Evolutionary conservation across 2,113 vertebrate species (phyloP), one percentile per base, ranked within the genome.

Genomic region (Martes martes): DNA sequence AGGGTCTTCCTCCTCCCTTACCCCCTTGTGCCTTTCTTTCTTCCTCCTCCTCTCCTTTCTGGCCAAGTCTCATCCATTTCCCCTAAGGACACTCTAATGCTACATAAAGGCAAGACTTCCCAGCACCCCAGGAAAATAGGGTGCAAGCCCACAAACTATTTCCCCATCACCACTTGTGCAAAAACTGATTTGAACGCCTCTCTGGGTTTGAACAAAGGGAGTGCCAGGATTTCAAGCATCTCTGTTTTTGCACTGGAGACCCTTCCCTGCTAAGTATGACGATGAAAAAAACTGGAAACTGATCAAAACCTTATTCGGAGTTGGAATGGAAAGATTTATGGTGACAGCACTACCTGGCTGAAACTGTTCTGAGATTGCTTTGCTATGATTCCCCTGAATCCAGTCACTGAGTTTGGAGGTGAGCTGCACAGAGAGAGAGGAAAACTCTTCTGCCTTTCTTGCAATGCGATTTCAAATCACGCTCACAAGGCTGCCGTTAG

Each of bases 381-480:
- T 99, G 96, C 99, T 0, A 98, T 99, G 26, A 99, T 98, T 1
- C 98, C 98, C 9, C 98, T 98, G 97, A 98, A 99, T 95, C 98
- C 98, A 0, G 99, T 99, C 19, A 98, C 81, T 0, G 98, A 99
- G 86, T 99, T 99, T 93, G 98, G 98, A 97, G 98, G 98, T 0
- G 98, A 99, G 95, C 98, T 99, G 83, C 98, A 99, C 1, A 98
- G 99, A 97, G 98, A 99, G 1, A 98, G 98, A 4, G 98, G 98
- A 2, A 99, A 99, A 92, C 98, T 99, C 97, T 99, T 98, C 98
- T 98, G 98, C 63, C 99, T 98, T 79, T 99, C 98, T 93, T 99
- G 98, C 98, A 99, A 98, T 0, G 98, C 99, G 96, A 98, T 99
- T 83, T 98, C 98, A 24, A 99, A 99, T 96, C 99, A 99, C 1